phyloP scores from a whole-genome alignment of 2,797 vertebrate species.

The Anabacerthia variegaticeps region DNA sequence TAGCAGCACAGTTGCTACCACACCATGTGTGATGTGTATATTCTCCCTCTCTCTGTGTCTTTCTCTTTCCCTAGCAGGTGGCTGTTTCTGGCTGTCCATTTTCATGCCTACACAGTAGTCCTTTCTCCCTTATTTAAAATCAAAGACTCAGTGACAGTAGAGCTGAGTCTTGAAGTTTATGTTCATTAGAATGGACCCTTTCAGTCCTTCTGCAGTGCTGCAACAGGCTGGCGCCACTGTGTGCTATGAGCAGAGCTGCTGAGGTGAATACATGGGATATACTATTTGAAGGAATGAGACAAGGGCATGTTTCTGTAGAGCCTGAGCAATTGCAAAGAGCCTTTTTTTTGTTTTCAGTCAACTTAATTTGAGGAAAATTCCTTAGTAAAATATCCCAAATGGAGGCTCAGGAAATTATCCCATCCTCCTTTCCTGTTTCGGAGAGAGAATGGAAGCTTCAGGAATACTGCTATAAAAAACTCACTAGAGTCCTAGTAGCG shows the following conservation, averaged over 20 bases:
- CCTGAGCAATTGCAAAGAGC: neutral
- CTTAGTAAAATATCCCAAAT: neutral
- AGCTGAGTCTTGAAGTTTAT: conserved; percentile 36
- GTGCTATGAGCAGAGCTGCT: conserved; percentile 23
- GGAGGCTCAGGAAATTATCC: neutral
- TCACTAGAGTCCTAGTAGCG: neutral
- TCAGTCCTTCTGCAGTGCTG: conserved; percentile 4
- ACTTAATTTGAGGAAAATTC: neutral
- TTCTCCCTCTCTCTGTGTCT: neutral
- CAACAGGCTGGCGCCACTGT: conserved; percentile 15
- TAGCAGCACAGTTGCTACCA: neutral
- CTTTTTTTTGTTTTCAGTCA: neutral
- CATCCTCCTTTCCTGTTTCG: neutral
- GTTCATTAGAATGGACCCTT: conserved; percentile 39
- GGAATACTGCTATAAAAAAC: neutral
- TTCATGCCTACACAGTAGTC: conserved; percentile 37
- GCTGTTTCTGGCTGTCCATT: conserved; percentile 44
- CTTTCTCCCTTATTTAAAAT: conserved; percentile 43
- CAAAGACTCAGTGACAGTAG: conserved; percentile 36
- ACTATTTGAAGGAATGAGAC: neutral
- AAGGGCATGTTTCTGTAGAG: neutral
- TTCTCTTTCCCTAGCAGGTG: conserved; percentile 29
- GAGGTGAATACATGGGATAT: conserved; percentile 3
- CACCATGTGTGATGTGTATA: neutral
- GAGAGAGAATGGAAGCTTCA: neutral